These are phyloP conservation scores for Penelope pileata DNA, from an alignment of 2,113 vertebrate species.

Conservation along the genomic window DNA sequence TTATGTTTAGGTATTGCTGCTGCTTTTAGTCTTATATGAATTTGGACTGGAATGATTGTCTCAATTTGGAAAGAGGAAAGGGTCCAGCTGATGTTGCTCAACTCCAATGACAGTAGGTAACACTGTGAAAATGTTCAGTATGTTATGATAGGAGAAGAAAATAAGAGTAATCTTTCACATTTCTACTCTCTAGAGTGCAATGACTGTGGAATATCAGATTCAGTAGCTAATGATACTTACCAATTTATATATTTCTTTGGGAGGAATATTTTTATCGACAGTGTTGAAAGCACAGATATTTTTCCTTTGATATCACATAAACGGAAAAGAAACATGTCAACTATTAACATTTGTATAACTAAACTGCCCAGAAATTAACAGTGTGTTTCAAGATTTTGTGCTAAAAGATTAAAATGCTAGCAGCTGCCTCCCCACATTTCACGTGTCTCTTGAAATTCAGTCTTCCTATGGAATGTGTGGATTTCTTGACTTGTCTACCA, in stretches of 20 bases:
- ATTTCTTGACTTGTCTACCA: neutral
- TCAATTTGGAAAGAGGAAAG: neutral
- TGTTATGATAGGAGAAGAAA: neutral
- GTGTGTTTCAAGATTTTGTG: neutral
- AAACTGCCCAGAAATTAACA: neutral
- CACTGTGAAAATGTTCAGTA: neutral
- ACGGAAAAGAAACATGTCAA: neutral
- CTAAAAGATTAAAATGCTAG: neutral
- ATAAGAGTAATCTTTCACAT: neutral
- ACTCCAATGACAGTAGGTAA: neutral
- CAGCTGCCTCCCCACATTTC: neutral
- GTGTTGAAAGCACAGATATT: neutral
- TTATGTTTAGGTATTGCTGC: neutral
- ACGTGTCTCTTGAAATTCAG: neutral
- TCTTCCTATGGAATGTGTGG: neutral
- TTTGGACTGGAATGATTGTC: neutral
- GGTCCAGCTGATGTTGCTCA: neutral
- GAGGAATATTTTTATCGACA: neutral
- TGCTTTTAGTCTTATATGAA: neutral
- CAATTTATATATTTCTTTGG: neutral
- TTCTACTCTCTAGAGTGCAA: neutral
- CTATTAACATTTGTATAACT: neutral
- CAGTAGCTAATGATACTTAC: neutral
- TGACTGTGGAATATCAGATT: neutral
- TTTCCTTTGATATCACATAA: neutral